Conservation (phyloP, 2,113 vertebrate genomes). For the Dicentrarchus labrax region DNA sequence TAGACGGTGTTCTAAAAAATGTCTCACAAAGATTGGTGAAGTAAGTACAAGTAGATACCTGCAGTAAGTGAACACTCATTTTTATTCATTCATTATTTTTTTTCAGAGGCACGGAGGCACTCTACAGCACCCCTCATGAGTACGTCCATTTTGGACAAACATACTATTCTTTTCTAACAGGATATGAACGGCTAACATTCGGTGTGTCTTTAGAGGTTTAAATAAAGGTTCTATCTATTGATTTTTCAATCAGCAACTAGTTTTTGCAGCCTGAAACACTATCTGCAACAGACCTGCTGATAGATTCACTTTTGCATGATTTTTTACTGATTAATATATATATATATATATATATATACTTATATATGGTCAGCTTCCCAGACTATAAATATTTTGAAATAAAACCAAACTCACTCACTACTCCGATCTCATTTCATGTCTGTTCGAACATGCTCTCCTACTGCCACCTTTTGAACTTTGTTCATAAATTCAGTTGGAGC, state of each 20-base stretch:
- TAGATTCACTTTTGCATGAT: background rate
- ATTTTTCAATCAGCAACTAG: background rate
- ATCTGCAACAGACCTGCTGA: background rate
- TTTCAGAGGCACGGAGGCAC: constrained; percentile 23
- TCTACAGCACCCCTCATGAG: constrained; percentile 46
- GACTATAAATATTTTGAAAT: background rate
- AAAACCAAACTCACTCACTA: background rate
- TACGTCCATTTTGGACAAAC: background rate
- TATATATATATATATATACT: no score
- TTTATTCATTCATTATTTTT: background rate
- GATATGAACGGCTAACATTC: rapidly evolving
- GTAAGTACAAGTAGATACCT: rapidly evolving
- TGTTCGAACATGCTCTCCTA: constrained; percentile 3
- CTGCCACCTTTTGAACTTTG: background rate
- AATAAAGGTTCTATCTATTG: background rate
- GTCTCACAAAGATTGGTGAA: background rate
- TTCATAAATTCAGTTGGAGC: rapidly evolving
- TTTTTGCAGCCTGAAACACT: background rate
- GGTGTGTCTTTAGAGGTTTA: rapidly evolving
- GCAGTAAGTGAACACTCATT: background rate
- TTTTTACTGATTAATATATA: background rate
- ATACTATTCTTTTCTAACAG: background rate
- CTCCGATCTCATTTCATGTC: background rate
- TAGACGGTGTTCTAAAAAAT: background rate
- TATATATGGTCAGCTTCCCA: no score